These are phyloP conservation scores for Strigamia crassipes DNA, from an alignment of 2,888 invertebrate species.

Conservation along the genomic window DNA sequence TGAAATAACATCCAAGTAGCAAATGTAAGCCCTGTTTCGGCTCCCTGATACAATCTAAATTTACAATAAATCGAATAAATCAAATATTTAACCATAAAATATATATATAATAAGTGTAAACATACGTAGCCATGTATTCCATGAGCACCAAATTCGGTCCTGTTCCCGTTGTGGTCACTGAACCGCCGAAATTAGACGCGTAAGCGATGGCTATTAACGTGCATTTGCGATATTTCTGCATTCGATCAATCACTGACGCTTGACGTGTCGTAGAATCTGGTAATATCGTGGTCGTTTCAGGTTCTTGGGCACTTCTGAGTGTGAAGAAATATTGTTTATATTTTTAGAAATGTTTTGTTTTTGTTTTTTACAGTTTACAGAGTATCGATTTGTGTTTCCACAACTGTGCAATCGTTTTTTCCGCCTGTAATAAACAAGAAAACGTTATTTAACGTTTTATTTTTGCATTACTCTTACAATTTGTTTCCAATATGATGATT, in stretches of 20 bases:
- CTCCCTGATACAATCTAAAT: neutral
- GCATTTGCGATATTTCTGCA: neutral
- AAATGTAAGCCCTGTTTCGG: slow-evolving; percentile 70
- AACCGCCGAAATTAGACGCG: slow-evolving; percentile 60
- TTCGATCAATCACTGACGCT: neutral
- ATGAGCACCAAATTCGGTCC: slow-evolving; percentile 59
- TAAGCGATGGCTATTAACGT: slow-evolving; percentile 54
- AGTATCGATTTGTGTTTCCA: no score
- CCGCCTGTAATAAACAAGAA: no score
- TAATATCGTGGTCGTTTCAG: neutral
- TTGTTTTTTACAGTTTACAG: no score
- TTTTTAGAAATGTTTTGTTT: no score
- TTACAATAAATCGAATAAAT: neutral
- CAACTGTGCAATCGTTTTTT: no score
- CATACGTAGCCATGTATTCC: slow-evolving; percentile 53
- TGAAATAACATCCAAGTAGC: slow-evolving; percentile 85
- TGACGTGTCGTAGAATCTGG: neutral
- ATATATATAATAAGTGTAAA: neutral
- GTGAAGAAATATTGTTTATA: no score
- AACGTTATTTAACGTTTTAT: no score
- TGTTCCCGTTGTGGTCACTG: slow-evolving; percentile 60
- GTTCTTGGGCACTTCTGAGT: neutral
- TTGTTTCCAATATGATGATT: neutral
- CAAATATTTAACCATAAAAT: neutral
- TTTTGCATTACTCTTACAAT: neutral